Conservation (phyloP, 2,113 vertebrate species). For the Vimba vimba region DNA sequence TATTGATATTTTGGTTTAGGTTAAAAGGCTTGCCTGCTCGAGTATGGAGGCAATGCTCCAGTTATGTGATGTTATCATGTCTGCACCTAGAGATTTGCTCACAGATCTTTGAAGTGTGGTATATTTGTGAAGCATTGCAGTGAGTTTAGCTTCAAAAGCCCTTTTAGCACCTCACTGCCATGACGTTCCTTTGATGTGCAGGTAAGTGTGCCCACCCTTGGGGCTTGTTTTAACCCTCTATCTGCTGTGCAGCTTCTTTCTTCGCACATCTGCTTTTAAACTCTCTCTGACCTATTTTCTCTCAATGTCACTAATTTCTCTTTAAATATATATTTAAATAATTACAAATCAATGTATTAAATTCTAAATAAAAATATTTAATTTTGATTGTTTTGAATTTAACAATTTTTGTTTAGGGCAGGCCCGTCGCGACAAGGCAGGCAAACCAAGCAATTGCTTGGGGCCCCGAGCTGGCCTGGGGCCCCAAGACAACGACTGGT, state of each 20-base stretch:
- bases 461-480: no score
- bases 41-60: not conserved
- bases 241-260: not conserved
- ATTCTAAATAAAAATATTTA: no score
- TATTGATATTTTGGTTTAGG: not conserved
- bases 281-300: not conserved
- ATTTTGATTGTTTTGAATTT: no score
- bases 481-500: no score
- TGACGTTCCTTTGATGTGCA: conserved; percentile 14
- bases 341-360: no score
- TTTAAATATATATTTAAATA: no score
- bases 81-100: not conserved
- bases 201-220: conserved; percentile 5
- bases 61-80: not conserved
- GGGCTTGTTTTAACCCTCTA: conserved; percentile 11
- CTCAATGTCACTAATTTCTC: not conserved
- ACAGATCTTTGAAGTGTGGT: conserved; percentile 37
- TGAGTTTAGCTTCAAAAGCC: conserved; percentile 3
- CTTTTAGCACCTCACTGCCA: conserved; percentile 28
- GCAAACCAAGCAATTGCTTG: no score
- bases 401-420: no score
- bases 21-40: not conserved
- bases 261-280: not conserved
- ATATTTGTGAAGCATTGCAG: not conserved
- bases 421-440: no score